phyloP scores from a whole-genome alignment of 2,113 vertebrate genomes.

The Petroica traversi region DNA sequence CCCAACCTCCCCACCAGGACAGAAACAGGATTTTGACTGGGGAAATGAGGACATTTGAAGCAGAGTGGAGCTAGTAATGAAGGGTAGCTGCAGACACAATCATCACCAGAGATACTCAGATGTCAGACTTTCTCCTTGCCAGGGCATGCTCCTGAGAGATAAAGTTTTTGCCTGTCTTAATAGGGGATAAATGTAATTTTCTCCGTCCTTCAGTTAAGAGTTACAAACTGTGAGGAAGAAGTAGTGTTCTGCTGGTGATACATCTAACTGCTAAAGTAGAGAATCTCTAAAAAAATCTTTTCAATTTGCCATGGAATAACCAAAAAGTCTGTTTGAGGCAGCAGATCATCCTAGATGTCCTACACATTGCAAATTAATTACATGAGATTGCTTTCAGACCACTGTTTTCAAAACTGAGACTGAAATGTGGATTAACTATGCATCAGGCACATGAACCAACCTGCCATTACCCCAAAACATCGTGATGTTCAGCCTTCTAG shows the following conservation, averaged over 20 bases:
- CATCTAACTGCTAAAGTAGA: not conserved
- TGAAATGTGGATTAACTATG: not conserved
- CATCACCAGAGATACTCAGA: not conserved
- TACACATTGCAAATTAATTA: not conserved
- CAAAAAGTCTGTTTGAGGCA: not conserved
- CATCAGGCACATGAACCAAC: not conserved
- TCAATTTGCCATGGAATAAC: not conserved
- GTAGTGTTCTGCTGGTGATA: not conserved
- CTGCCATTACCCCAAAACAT: not conserved
- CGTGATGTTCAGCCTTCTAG: not conserved
- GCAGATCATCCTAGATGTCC: not conserved
- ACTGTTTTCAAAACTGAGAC: not conserved
- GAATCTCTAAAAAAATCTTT: not conserved
- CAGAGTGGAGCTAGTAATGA: not conserved
- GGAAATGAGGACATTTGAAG: not conserved
- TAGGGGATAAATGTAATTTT: not conserved
- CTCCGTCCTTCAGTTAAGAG: not conserved
- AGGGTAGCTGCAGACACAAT: not conserved
- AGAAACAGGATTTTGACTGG: not conserved
- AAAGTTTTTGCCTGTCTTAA: not conserved
- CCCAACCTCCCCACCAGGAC: rapidly evolving
- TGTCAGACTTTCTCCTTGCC: not conserved
- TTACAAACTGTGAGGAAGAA: not conserved
- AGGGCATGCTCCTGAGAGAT: not conserved
- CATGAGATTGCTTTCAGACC: not conserved